A percentile compares a stretch with the other conserved stretches of the same genome.
Conservation (phyloP, 2,888 invertebrate genomes). For the Lysandra bellargus region DNA sequence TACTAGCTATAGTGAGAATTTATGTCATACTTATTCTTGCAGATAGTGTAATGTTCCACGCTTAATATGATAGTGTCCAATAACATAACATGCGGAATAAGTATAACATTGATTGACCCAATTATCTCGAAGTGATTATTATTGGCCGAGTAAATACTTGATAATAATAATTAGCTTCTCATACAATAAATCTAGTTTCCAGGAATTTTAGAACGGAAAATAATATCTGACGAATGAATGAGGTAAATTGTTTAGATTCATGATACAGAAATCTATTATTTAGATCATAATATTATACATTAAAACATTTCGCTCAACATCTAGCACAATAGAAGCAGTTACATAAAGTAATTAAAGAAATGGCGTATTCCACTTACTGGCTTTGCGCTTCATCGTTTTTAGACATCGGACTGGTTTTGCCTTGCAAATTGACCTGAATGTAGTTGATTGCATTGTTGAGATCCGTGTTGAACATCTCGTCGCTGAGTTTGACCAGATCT, state of each 20-base stretch:
- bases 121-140: slow-evolving; percentile 5
- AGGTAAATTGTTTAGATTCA: not conserved
- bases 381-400: slow-evolving; percentile 86
- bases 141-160: not conserved
- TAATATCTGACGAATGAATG: not conserved
- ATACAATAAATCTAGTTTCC: not conserved
- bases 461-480: slow-evolving; percentile 86
- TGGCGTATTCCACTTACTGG: slow-evolving; percentile 56
- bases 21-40: slow-evolving; percentile 19
- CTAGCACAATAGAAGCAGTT: slow-evolving; percentile 4
- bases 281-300: not conserved
- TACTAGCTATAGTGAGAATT: slow-evolving; percentile 3
- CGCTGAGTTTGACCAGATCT: slow-evolving; percentile 85
- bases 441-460: slow-evolving; percentile 86
- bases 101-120: not conserved
- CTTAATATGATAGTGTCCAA: not conserved
- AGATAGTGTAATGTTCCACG: slow-evolving; percentile 14
- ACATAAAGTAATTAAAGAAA: slow-evolving; percentile 10
- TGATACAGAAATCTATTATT: not conserved
- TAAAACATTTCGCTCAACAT: slow-evolving; percentile 1
- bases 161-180: not conserved
- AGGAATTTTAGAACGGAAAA: not conserved
- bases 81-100: slow-evolving; percentile 10
- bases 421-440: slow-evolving; percentile 87
- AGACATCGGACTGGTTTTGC: slow-evolving; percentile 85